Percentiles rank a stretch among this genome's conserved stretches.
phyloP scores from a whole-genome alignment of 2,888 invertebrate species.

The Diploptera punctata region DNA sequence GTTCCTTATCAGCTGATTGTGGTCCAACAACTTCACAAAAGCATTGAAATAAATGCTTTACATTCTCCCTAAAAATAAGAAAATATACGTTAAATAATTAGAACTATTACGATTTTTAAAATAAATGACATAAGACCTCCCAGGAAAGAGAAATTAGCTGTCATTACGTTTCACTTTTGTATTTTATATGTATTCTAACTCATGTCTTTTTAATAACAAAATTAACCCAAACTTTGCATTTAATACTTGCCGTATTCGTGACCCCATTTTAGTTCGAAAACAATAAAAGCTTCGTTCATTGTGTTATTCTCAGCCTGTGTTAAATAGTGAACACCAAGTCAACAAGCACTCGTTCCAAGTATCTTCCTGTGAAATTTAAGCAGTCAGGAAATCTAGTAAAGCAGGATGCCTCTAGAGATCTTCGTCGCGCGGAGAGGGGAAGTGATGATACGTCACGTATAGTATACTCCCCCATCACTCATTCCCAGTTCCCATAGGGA shows the following conservation, averaged over 20 bases:
- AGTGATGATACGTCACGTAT: too few species aligned
- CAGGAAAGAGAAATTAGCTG: too few species aligned
- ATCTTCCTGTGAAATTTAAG: too few species aligned
- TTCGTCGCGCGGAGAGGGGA: too few species aligned
- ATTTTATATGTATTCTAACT: not conserved
- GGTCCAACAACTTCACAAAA: constrained; percentile 82
- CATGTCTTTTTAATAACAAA: not conserved
- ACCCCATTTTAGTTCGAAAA: constrained; percentile 55
- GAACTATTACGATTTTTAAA: not conserved
- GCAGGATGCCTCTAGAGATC: too few species aligned
- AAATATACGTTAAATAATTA: not conserved
- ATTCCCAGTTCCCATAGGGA: too few species aligned
- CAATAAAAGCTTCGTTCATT: not conserved
- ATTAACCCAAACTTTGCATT: not conserved
- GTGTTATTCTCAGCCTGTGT: too few species aligned
- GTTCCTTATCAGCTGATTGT: constrained; percentile 62
- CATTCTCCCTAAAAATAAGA: constrained; percentile 68
- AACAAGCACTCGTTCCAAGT: too few species aligned
- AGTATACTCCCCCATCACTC: too few species aligned
- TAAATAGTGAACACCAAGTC: too few species aligned
- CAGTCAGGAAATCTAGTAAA: too few species aligned
- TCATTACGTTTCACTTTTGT: not conserved
- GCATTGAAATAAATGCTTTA: constrained; percentile 79
- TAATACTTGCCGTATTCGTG: constrained; percentile 57
- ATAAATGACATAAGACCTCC: too few species aligned